A percentile compares a stretch with the other conserved stretches of the same genome.
phyloP scores from a whole-genome alignment of 2,113 vertebrate genomes.

The Lutjanus erythropterus region DNA sequence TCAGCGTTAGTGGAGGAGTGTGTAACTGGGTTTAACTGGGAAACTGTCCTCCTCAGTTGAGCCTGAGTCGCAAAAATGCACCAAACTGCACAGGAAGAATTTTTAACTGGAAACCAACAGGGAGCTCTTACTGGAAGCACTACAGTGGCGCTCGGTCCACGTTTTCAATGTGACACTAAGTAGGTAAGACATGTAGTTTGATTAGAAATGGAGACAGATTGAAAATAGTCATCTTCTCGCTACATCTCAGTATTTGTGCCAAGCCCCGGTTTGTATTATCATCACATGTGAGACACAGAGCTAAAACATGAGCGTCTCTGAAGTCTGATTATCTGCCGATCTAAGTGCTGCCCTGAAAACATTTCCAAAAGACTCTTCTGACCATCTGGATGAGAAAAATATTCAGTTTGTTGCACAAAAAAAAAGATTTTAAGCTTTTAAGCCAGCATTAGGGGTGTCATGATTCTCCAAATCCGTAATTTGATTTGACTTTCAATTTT shows the following conservation, averaged over 20 bases:
- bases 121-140: constrained; percentile 42
- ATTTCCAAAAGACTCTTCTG: neutral
- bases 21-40: constrained; percentile 50
- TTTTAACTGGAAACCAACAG: constrained; percentile 54
- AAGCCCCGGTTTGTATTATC: constrained; percentile 23
- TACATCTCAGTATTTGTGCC: constrained; percentile 36
- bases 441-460: too few relatives aligned
- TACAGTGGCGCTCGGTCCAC: constrained; percentile 7
- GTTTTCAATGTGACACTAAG: constrained; percentile 42
- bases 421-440: too few relatives aligned
- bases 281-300: neutral
- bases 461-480: too few relatives aligned
- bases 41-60: constrained; percentile 8
- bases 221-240: constrained; percentile 29
- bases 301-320: neutral
- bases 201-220: neutral
- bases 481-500: too few relatives aligned
- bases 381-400: neutral
- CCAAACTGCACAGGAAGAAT: constrained; percentile 46
- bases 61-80: too few relatives aligned
- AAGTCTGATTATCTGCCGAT: neutral
- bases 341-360: neutral
- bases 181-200: constrained; percentile 5
- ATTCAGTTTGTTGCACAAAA: neutral
- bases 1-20: constrained; percentile 59